Evolutionary conservation across 2,113 vertebrate genomes (phyloP).

Genomic region (Buteo buteo): DNA sequence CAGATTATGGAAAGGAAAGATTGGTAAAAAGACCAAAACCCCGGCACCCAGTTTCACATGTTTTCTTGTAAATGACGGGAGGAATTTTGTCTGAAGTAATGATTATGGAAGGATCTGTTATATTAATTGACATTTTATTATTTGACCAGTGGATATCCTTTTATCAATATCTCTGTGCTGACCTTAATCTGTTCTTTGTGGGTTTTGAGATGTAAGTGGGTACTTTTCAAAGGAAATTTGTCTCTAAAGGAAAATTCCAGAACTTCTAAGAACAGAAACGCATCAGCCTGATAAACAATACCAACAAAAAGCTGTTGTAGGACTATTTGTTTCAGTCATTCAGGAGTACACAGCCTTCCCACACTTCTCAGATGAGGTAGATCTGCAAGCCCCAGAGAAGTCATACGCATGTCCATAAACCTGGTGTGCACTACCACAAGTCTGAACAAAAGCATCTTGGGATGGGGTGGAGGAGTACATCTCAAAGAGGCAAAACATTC

Average conservation of each 20-base stretch:
- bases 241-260: not conserved
- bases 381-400: not conserved
- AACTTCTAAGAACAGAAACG: not conserved
- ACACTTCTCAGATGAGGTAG: not conserved
- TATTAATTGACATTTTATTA: not conserved
- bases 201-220: not conserved
- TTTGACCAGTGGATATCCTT: not conserved
- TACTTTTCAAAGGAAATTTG: not conserved
- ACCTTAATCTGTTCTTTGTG: not conserved
- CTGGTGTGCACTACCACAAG: not conserved
- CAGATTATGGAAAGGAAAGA: not conserved
- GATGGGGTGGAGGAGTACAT: not conserved
- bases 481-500: not conserved
- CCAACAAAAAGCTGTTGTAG: not conserved
- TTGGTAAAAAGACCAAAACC: not conserved
- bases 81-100: not conserved
- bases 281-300: not conserved
- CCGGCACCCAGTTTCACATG: rapidly evolving
- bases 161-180: not conserved
- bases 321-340: not conserved
- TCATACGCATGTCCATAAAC: not conserved
- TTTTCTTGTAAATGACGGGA: not conserved
- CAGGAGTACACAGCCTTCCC: not conserved
- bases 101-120: not conserved
- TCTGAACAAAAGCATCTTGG: not conserved